Evolutionary conservation across 1,140 invertebrate species (phyloP), one percentile per base, ranked within the genome.

Genomic region (Probaryconus sp.): DNA sequence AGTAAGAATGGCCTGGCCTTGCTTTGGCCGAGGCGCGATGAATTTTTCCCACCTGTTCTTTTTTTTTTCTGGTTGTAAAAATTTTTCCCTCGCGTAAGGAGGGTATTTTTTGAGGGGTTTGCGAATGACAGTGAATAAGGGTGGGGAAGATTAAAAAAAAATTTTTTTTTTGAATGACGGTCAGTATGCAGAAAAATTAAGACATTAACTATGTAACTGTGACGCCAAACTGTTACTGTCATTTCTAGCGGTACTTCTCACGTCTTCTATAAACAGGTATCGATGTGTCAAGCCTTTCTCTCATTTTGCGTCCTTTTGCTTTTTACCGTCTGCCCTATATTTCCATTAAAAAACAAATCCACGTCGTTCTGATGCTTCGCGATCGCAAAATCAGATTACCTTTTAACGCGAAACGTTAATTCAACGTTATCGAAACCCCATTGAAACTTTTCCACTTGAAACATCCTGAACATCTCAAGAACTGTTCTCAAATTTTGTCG

Each of bases 211-310:
- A 63, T 18, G 24, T 50, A 53, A 58, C 37, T 53, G 47, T 67
- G 71, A 63, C 71, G 51, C 21, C 30, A 56, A 74, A 72, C 63
- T 72, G 53, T 72, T 65, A 17, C 50, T 47, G 55, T 67, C 55
- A 48, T 58, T 69, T 56, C 48, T 70, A 65, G 63, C 60, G 61
- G 51, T 61, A 70, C 33, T 35, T 48, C 5, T 7, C 11, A 28
- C 18, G 48, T 50, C 21, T 31, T 31, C 58, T n/a, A n/a, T 21
- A 42, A 47, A 28, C 50, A 20, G 18, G 20, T 47, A 48, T 24
- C 20, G 31, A 26, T n/a, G n/a, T 51, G 24, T 10, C 43, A 37
- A 31, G 42, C 37, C 26, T 61, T 55, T 70, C 40, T 63, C 48
- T 35, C 24, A 24, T 17, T 45, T 55, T n/a, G 40, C 47, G 24